These are phyloP conservation scores for Acrobeloides nanus DNA, from an alignment of 2,888 invertebrate species.

Conservation along the genomic window DNA sequence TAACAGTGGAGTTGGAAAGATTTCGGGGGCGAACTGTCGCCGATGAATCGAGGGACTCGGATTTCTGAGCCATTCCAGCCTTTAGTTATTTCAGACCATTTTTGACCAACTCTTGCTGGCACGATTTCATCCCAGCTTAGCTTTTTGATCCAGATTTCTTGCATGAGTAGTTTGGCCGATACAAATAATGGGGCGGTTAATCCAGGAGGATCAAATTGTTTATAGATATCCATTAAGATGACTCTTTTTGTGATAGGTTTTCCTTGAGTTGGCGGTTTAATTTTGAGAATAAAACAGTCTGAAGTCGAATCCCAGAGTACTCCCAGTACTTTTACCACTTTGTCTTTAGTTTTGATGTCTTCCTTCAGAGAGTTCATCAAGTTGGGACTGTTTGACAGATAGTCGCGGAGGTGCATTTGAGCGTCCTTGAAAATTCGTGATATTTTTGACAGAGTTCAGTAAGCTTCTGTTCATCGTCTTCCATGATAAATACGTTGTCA, in stretches of 20 bases:
- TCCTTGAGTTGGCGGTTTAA: background rate
- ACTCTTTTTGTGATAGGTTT: background rate
- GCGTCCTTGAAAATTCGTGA: no score
- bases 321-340: no score
- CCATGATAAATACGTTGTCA: no score
- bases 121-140: background rate
- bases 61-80: background rate
- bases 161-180: background rate
- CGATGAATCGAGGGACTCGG: background rate
- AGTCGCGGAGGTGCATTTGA: no score
- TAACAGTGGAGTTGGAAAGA: background rate
- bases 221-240: background rate
- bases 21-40: no score
- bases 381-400: no score
- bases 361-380: no score
- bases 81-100: background rate
- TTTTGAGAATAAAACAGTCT: accelerated
- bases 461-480: no score
- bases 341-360: no score
- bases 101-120: background rate
- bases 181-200: background rate
- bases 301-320: no score
- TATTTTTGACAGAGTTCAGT: no score
- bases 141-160: background rate
- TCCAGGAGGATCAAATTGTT: background rate